Evolutionary conservation across 2,888 invertebrate genomes (phyloP).

Genomic region (Drosophila yooni): DNA sequence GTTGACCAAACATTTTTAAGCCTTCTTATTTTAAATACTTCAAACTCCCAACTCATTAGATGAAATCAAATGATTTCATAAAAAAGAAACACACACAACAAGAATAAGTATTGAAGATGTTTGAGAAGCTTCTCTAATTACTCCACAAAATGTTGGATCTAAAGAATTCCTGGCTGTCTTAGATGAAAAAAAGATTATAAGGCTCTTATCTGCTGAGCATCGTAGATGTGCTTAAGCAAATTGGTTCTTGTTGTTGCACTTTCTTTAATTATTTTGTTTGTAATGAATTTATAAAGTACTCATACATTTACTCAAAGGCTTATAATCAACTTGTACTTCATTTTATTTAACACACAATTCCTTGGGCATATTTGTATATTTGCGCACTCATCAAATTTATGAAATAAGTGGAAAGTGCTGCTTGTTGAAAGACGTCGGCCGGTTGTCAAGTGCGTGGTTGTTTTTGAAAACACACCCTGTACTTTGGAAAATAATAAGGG

Average conservation of each 20-base stretch:
- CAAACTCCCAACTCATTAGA: background rate
- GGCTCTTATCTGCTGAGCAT: background rate
- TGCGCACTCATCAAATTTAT: conserved; percentile 43
- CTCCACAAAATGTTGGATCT: conserved; percentile 3
- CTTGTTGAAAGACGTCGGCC: conserved; percentile 15
- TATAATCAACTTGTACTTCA: conserved; percentile 41
- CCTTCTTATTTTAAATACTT: background rate
- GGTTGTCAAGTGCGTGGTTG: conserved; percentile 24
- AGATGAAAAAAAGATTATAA: background rate
- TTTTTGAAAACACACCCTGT: conserved; percentile 8
- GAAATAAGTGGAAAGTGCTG: conserved; percentile 33
- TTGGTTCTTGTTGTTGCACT: conserved; percentile 11
- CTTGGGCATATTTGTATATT: conserved; percentile 45
- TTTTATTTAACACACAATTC: conserved; percentile 38
- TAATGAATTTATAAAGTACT: conserved; percentile 33
- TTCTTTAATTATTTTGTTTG: conserved; percentile 24
- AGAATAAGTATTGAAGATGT: background rate
- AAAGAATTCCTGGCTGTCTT: conserved; percentile 1
- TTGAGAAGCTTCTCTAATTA: conserved; percentile 21
- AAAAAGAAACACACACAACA: background rate
- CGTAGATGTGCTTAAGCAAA: conserved; percentile 18
- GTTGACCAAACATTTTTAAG: background rate
- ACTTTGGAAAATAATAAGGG: background rate
- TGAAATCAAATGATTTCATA: conserved; percentile 1
- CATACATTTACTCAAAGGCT: conserved; percentile 43